Base-by-base conservation (phyloP, 2,888 invertebrate genomes). In the Adineta ricciae region DNA sequence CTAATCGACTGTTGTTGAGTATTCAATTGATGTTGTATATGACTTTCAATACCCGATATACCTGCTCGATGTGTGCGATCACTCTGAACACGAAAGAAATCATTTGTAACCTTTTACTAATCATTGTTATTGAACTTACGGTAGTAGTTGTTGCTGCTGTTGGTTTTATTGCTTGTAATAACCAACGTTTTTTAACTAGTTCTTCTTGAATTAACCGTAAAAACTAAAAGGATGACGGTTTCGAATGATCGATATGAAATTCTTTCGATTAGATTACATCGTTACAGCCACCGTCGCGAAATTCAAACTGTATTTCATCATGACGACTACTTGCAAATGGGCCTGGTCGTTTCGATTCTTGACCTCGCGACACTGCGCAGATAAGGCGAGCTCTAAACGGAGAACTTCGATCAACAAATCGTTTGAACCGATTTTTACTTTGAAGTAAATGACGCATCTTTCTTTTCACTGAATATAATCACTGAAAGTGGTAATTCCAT, bases 21-120 rank as follows among this genome's bases (percentile, higher is more conserved):
- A 90, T 94, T 94, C 83, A 96, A 95, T 89, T 95, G 95, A 89
- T 96, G 95, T 89, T 95, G 94, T 86, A 98, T 93, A 88, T 94
- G 94, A 88, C 95, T 93, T 90, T 99, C 98, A 88, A 99, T 99
- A 2, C 98, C 98, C 82, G 95, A 94, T 88, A 99, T 98, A 83
- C 98, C 98, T 41, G 91, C 88, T 52, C 91, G 88, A 16, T 78
- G 94, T 94, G 84, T 94, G 92, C 82, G 94, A 92, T 90, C 87
- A 87, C 88, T 88, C 87, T n/a, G n/a, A n/a, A n/a, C n/a, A n/a
- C n/a, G n/a, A 86, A 87, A 83, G 84, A 52, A 46, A 73, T 64
- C 78, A 36, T 46, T 46, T 46, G 11, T 8, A 46, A 46, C 11
- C 46, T 46, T 46, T 46, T 11, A 46, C 5, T 46, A 46, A 46